Percentiles rank a stretch among this genome's conserved stretches.
These are phyloP conservation scores for Azorinus chamasolen DNA, from an alignment of 2,888 invertebrate species.

Conservation along the genomic window DNA sequence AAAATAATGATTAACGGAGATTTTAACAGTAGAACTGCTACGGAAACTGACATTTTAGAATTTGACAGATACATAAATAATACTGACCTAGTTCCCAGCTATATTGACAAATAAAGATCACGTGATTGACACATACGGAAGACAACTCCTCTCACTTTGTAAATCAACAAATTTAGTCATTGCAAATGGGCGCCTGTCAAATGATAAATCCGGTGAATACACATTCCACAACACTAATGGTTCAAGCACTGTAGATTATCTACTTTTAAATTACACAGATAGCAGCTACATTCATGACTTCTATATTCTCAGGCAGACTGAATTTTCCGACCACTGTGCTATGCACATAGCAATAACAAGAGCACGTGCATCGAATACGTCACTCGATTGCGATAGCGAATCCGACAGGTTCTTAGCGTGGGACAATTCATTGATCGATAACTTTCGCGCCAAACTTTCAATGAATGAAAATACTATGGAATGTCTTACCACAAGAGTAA, in stretches of 20 bases:
- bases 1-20: not conserved
- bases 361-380: too few species aligned
- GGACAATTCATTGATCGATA: too few species aligned
- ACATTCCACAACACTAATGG: constrained; percentile 2
- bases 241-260: constrained; percentile 9
- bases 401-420: too few species aligned
- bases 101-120: not conserved
- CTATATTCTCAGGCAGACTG: not conserved
- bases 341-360: not conserved
- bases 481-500: too few species aligned
- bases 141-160: not conserved
- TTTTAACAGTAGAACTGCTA: constrained; percentile 1
- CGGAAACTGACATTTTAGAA: not conserved
- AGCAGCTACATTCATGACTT: not conserved
- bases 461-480: too few species aligned
- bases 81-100: not conserved
- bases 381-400: too few species aligned
- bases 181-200: not conserved
- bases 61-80: not conserved
- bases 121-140: not conserved
- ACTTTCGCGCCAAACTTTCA: too few species aligned
- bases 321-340: constrained; percentile 4
- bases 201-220: not conserved
- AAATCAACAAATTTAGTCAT: not conserved
- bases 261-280: not conserved